A percentile compares a stretch with the other conserved stretches of the same genome.
phyloP scores from a whole-genome alignment of 2,888 invertebrate species.

The Hirtodrosophila confusa region DNA sequence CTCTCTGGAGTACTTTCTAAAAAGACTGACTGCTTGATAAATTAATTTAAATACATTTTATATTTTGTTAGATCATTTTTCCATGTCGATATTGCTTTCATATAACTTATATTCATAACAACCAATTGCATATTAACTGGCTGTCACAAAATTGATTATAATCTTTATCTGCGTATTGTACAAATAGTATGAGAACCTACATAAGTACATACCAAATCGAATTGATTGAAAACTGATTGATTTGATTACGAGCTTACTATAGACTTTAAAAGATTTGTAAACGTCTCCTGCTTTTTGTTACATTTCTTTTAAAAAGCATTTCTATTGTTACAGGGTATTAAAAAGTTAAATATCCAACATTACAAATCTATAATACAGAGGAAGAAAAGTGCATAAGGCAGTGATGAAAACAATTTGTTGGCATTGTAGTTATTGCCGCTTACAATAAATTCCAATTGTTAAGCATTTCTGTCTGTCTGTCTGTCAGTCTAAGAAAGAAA shows the following conservation, averaged over 20 bases:
- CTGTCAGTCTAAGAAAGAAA: conserved; percentile 24
- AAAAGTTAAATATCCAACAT: conserved; percentile 1
- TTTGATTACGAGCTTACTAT: too few species aligned
- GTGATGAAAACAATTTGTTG: conserved; percentile 24
- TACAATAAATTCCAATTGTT: conserved; percentile 30
- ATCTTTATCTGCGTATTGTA: too few species aligned
- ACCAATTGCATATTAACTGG: conserved; percentile 29
- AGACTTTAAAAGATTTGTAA: too few species aligned
- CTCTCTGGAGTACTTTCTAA: conserved; percentile 41
- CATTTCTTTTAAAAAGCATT: too few species aligned
- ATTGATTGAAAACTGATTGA: too few species aligned
- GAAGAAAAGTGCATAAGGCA: background rate
- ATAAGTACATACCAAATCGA: too few species aligned
- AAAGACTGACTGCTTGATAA: conserved; percentile 32
- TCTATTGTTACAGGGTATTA: too few species aligned
- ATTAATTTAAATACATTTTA: conserved; percentile 40
- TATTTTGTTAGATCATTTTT: background rate
- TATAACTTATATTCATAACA: conserved; percentile 38
- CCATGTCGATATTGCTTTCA: too few species aligned
- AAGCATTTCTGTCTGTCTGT: background rate
- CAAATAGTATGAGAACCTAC: too few species aligned
- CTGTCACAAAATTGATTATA: too few species aligned
- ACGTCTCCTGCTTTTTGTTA: too few species aligned
- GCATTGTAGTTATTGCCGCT: conserved; percentile 17
- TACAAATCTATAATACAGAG: background rate